These are phyloP conservation scores for Lonchura striata DNA, from an alignment of 2,113 vertebrate species.

Conservation along the genomic window DNA sequence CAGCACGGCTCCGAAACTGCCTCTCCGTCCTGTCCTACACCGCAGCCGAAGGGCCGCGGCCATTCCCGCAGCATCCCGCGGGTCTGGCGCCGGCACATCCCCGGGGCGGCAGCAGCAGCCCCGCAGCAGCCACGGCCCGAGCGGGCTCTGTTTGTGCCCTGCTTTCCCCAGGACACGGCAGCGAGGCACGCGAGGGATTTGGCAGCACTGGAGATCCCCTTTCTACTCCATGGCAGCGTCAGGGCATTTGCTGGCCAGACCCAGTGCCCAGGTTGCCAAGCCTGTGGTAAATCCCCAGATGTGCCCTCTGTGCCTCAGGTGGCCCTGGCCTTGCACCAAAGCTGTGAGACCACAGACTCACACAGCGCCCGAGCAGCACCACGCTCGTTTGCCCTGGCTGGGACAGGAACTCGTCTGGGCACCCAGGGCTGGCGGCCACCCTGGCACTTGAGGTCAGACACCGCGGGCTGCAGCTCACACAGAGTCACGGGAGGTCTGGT, in stretches of 20 bases:
- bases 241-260: not conserved
- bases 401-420: not conserved
- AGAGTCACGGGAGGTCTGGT: not conserved
- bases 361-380: fast-evolving
- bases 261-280: not conserved
- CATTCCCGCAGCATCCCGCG: fast-evolving
- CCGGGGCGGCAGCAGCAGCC: not conserved
- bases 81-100: not conserved
- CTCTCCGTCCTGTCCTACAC: fast-evolving
- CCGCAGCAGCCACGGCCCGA: fast-evolving
- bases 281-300: not conserved
- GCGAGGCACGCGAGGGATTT: not conserved
- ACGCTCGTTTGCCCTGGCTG: fast-evolving
- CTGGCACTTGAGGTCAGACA: not conserved
- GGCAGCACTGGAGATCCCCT: not conserved
- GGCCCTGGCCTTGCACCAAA: not conserved
- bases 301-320: fast-evolving
- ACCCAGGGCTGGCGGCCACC: not conserved
- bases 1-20: not conserved
- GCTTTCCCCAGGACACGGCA: not conserved
- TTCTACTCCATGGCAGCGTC: fast-evolving
- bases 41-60: fast-evolving
- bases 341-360: not conserved
- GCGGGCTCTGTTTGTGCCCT: not conserved
- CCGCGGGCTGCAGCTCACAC: not conserved